Evolutionary conservation across 2,888 invertebrate genomes (phyloP).

Genomic region (Nesidiocoris tenuis): DNA sequence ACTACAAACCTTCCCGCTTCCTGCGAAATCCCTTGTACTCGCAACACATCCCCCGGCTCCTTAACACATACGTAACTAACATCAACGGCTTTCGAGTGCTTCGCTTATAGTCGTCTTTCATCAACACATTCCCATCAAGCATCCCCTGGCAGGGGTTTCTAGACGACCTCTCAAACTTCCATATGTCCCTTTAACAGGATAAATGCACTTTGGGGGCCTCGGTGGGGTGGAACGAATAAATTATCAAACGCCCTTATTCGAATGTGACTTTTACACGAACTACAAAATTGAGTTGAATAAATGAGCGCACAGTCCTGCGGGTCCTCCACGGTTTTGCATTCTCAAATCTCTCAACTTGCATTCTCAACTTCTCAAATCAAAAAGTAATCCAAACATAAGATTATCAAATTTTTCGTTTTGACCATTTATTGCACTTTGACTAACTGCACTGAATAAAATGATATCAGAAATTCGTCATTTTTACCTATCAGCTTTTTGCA

Average conservation of each 20-base stretch:
- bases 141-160: background rate
- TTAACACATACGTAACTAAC: background rate
- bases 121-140: background rate
- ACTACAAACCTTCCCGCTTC: constrained; percentile 12
- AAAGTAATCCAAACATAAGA: no score
- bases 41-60: background rate
- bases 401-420: no score
- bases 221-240: background rate
- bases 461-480: no score
- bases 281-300: no score
- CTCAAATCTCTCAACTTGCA: no score
- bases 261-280: no score
- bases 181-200: background rate
- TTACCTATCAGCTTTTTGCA: no score
- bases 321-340: no score
- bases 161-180: background rate
- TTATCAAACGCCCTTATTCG: background rate
- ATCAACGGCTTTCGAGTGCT: background rate
- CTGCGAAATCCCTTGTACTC: background rate
- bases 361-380: no score
- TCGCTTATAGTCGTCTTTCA: background rate
- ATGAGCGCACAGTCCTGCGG: no score
- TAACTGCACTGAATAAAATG: no score
- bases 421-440: no score
- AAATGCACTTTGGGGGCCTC: background rate